phyloP scores from a whole-genome alignment of 2,113 vertebrate species.

The Caranx ignobilis region DNA sequence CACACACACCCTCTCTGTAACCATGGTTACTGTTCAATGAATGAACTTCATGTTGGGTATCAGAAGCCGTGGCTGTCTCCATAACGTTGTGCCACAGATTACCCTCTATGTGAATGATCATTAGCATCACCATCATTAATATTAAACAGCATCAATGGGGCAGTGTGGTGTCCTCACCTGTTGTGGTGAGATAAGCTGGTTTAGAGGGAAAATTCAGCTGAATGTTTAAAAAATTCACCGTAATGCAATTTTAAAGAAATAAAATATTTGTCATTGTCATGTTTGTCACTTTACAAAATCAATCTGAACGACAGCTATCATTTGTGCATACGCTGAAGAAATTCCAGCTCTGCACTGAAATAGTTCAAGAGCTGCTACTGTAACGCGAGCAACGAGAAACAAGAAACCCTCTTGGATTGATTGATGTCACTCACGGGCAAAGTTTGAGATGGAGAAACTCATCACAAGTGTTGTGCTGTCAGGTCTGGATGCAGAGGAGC shows the following conservation, averaged over 20 bases:
- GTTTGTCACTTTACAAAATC: constrained; percentile 24
- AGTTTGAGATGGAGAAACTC: constrained; percentile 34
- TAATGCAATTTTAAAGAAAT: neutral
- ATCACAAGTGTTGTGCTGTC: constrained; percentile 20
- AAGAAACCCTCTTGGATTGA: constrained; percentile 12
- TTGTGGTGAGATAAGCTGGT: neutral
- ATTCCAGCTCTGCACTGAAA: neutral
- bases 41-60: constrained; percentile 47
- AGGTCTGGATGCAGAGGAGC: constrained; percentile 41
- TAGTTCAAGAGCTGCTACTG: neutral
- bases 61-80: constrained; percentile 34
- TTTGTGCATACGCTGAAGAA: neutral
- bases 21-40: constrained; percentile 65
- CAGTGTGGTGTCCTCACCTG: neutral
- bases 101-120: constrained; percentile 28
- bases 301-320: constrained; percentile 4
- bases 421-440: constrained; percentile 39
- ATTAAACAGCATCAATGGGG: constrained; percentile 4
- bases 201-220: neutral
- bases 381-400: constrained; percentile 39
- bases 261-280: neutral
- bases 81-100: constrained; percentile 17
- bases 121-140: constrained; percentile 11
- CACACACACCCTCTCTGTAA: constrained; percentile 17
- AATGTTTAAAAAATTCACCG: constrained; percentile 1